These are phyloP conservation scores for Brachyhypopomus occidentalis DNA, from an alignment of 2,113 vertebrate genomes.

Conservation along the genomic window DNA sequence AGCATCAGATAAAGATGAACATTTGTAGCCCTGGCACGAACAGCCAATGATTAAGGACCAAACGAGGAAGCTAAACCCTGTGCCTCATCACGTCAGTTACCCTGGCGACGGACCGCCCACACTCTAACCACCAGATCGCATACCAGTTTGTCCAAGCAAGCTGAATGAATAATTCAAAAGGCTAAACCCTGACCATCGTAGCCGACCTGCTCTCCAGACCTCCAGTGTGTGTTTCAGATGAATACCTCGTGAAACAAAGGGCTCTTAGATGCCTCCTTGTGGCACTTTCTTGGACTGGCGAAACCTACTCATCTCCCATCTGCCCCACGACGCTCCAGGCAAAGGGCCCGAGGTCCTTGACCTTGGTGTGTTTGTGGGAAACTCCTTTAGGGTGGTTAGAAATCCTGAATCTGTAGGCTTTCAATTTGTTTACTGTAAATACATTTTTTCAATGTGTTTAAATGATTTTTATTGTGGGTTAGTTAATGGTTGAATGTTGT, in stretches of 20 bases:
- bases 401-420: no score
- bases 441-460: no score
- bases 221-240: neutral
- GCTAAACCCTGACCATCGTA: neutral
- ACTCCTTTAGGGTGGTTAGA: no score
- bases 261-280: neutral
- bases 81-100: neutral
- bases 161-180: constrained; percentile 12
- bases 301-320: no score
- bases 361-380: no score
- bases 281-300: neutral
- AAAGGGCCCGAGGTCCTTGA: no score
- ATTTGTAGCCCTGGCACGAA: neutral
- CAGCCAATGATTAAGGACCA: no score
- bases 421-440: no score
- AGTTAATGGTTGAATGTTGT: no score
- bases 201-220: neutral
- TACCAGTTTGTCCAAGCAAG: constrained; percentile 8
- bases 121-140: neutral
- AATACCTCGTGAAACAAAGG: neutral
- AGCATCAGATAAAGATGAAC: neutral
- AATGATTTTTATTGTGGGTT: no score
- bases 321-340: no score
- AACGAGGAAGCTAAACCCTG: no score
- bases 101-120: neutral